phyloP scores from a whole-genome alignment of 1,140 invertebrate genomes.

The Coptotermes formosanus region DNA sequence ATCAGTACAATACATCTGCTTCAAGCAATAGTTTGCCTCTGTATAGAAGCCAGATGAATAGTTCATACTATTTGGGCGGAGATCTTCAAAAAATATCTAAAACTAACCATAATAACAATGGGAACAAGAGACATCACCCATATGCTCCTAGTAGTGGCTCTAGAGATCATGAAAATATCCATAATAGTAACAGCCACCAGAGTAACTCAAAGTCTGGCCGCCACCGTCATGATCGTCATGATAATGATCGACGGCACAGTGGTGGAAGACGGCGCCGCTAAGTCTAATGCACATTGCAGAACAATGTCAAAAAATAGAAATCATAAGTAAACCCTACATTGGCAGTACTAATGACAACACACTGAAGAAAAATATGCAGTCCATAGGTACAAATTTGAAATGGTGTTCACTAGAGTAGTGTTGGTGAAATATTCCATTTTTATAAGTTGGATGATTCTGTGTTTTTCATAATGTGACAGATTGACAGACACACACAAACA shows the following conservation, averaged over 20 bases:
- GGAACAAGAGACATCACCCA: conserved; percentile 18
- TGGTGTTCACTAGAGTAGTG: background rate
- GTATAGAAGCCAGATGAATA: conserved; percentile 24
- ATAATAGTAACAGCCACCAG: background rate
- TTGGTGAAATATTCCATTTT: background rate
- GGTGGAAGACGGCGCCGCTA: background rate
- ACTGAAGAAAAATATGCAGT: background rate
- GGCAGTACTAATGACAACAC: background rate
- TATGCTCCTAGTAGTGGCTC: background rate
- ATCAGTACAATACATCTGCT: background rate
- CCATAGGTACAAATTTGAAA: background rate
- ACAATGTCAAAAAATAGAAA: background rate
- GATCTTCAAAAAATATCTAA: background rate
- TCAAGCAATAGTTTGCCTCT: background rate
- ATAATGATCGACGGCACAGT: background rate
- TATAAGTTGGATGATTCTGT: background rate
- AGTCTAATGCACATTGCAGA: background rate
- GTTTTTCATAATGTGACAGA: background rate
- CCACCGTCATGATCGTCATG: background rate
- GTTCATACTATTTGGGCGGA: conserved; percentile 23
- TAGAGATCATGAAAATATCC: conserved; percentile 9
- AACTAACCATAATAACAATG: background rate
- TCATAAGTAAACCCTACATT: background rate
- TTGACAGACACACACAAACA: background rate
- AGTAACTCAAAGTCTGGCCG: background rate